These are phyloP conservation scores for Neomorphus geoffroyi DNA, from an alignment of 2,797 vertebrate genomes.

Conservation along the genomic window DNA sequence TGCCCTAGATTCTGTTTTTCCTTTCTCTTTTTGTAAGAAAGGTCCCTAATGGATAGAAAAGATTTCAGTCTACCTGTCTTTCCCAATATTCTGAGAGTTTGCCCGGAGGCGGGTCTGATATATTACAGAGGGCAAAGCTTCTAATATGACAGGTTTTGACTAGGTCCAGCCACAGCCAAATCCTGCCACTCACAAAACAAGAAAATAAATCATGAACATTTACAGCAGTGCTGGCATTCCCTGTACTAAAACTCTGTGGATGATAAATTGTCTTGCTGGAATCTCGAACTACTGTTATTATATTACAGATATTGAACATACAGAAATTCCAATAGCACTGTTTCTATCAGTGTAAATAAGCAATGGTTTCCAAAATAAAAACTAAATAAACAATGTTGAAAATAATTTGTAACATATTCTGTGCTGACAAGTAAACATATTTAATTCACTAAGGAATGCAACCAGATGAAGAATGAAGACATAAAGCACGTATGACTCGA, in stretches of 20 bases:
- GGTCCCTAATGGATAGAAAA: background rate
- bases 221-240: background rate
- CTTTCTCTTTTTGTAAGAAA: background rate
- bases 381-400: background rate
- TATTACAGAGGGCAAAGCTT: background rate
- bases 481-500: background rate
- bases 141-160: background rate
- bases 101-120: background rate
- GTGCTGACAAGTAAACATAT: background rate
- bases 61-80: background rate
- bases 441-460: background rate
- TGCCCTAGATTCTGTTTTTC: background rate
- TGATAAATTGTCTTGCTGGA: background rate
- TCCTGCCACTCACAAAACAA: conserved; percentile 1
- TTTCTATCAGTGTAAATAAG: background rate
- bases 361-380: background rate
- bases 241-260: background rate
- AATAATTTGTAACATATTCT: background rate
- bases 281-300: background rate
- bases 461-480: conserved; percentile 10
- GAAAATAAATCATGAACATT: conserved; percentile 8
- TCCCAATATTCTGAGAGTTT: background rate
- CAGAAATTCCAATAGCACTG: background rate
- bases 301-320: background rate
- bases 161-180: background rate